Conservation (phyloP, 2,113 vertebrate genomes). For the Ciconia stormi region DNA sequence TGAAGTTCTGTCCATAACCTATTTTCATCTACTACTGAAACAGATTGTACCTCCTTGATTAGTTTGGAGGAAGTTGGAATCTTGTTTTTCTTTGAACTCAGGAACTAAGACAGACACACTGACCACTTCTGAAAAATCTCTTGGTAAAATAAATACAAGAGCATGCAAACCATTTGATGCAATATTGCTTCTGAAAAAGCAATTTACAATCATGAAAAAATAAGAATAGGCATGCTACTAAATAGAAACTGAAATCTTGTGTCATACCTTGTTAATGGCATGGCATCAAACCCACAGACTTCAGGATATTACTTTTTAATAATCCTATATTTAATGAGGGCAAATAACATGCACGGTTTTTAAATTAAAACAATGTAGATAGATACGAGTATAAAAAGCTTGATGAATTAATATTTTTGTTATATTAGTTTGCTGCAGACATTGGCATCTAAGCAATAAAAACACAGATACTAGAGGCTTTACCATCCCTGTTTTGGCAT, state of each 20-base stretch:
- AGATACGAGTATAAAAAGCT: not conserved
- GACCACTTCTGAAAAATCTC: not conserved
- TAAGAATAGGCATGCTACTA: not conserved
- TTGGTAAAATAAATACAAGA: not conserved
- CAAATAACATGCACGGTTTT: not conserved
- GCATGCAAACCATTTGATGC: not conserved
- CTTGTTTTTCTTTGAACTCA: not conserved
- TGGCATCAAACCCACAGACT: not conserved
- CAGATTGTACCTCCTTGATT: not conserved
- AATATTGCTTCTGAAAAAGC: not conserved
- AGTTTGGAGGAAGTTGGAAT: not conserved
- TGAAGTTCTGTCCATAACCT: not conserved
- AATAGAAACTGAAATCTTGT: not conserved
- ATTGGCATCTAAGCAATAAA: not conserved
- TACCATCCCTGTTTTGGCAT: not conserved
- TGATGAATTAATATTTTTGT: not conserved
- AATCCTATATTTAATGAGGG: not conserved
- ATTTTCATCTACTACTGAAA: not conserved
- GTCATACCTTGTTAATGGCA: not conserved
- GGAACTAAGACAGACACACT: not conserved
- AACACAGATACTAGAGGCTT: not conserved
- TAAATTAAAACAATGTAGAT: not conserved
- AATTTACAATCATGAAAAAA: not conserved
- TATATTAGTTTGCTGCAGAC: not conserved
- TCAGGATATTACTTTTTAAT: not conserved